A percentile compares a stretch with the other conserved stretches of the same genome.
Conservation (phyloP, 2,888 invertebrate species). For the Microctonus brassicae region DNA sequence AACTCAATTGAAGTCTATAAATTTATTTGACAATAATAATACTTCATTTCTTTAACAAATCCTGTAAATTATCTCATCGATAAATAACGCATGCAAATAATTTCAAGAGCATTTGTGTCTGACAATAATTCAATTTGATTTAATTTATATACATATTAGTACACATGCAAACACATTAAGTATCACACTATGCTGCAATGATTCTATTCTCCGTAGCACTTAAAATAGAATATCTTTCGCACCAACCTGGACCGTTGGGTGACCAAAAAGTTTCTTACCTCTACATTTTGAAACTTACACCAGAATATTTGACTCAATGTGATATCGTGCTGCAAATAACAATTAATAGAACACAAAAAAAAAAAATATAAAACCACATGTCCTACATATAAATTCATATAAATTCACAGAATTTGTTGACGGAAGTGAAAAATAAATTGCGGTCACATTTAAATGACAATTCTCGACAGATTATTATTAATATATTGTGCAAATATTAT, state of each 20-base stretch:
- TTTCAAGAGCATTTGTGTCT: too few relatives aligned
- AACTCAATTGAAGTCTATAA: too few relatives aligned
- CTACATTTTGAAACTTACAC: not conserved
- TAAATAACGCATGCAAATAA: too few relatives aligned
- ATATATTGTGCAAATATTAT: not conserved
- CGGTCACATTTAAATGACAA: not conserved
- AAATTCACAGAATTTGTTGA: too few relatives aligned
- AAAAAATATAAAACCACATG: too few relatives aligned
- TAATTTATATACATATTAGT: not conserved
- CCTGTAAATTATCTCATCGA: too few relatives aligned
- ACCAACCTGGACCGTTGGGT: slow-evolving; percentile 26
- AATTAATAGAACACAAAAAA: not conserved
- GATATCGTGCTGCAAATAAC: not conserved
- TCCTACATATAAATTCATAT: too few relatives aligned
- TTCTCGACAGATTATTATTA: not conserved
- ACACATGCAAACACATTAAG: not conserved
- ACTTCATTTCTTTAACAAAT: too few relatives aligned
- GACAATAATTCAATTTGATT: not conserved
- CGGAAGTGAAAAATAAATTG: too few relatives aligned
- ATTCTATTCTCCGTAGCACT: slow-evolving; percentile 43
- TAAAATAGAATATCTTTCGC: slow-evolving; percentile 44
- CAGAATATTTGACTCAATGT: not conserved
- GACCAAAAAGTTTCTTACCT: too few relatives aligned
- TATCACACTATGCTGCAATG: slow-evolving; percentile 15
- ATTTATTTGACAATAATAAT: too few relatives aligned